Conservation (phyloP, 2,888 invertebrate genomes). For the Aphodius granarius region DNA sequence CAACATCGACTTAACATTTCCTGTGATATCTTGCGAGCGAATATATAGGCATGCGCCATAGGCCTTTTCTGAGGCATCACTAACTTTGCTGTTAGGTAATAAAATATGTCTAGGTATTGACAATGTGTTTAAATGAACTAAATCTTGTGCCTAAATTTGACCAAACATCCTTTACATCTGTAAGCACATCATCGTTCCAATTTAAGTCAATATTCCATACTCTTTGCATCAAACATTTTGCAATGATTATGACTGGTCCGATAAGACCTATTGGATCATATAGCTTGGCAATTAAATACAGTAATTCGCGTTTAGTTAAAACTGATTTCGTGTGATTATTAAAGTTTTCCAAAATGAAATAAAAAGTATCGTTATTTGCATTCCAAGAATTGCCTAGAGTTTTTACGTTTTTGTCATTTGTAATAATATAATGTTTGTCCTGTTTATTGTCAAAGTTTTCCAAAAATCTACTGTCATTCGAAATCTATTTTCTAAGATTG, state of each 20-base stretch:
- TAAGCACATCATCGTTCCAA: background rate
- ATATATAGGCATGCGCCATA: slow-evolving; percentile 12
- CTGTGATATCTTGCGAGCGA: background rate
- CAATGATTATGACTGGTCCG: background rate
- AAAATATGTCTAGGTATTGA: slow-evolving; percentile 5
- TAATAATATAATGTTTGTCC: background rate
- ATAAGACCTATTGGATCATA: background rate
- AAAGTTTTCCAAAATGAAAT: too few species aligned
- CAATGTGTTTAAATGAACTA: background rate
- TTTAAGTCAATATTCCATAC: background rate
- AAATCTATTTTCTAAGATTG: background rate
- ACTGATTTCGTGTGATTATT: too few species aligned
- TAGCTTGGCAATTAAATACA: background rate
- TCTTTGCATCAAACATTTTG: background rate
- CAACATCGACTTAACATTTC: background rate
- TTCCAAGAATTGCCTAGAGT: background rate
- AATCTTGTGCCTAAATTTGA: background rate
- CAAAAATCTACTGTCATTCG: background rate
- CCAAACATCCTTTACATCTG: background rate
- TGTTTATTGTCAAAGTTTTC: too few species aligned
- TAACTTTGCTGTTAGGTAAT: background rate
- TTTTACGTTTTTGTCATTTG: background rate
- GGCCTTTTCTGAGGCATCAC: slow-evolving; percentile 10
- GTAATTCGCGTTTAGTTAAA: background rate
- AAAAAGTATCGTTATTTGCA: too few species aligned